Base-by-base conservation (phyloP, 2,888 invertebrate species). In the Diploptera punctata region DNA sequence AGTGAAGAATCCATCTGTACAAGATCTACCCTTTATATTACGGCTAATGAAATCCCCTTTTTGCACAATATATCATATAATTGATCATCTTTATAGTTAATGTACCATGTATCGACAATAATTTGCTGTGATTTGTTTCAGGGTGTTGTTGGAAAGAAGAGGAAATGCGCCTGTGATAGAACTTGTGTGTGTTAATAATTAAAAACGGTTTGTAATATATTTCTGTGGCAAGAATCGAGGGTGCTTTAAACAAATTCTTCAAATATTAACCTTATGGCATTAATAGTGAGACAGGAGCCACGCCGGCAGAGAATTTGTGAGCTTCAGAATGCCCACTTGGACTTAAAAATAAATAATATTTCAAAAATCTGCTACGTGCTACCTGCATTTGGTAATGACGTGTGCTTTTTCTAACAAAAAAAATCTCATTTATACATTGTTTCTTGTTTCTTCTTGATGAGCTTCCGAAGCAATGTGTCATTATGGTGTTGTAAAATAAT, bases 351-450 rank as follows among this genome's bases (percentile, higher is more conserved):
- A 33, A 33, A 7, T 5, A 33, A 33, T 33, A 7, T 60, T 44
- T 4, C 21, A 68, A 57, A 33, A 33, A 60, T 57, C 26, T 69
- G 69, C 69, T 69, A 69, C 69, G 33, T 69, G 69, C 69, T 69
- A 69, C 69, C 69, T 69, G 69, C 69, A 69, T 69, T 57, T 69
- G 69, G 57, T 69, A 43, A 43, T 57, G 43, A n/a, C 38, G 57
- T 69, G 54, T 44, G 57, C 57, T 57, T 54, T 62, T 68, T 68
- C 18, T 47, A 65, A 47, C 44, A 26, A 7, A 24, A 60, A n/a
- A n/a, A 65, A 65, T 18, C 65, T 26, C 43, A 44, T 65, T 65
- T 21, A 47, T 65, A 47, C 47, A 65, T 29, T 65, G 26, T 16
- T 18, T 47, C 16, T 65, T 21, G 33, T 33, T 61, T 26, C 47